Conservation (phyloP, 2,888 invertebrate genomes). For the Chrysolina haemoptera region DNA sequence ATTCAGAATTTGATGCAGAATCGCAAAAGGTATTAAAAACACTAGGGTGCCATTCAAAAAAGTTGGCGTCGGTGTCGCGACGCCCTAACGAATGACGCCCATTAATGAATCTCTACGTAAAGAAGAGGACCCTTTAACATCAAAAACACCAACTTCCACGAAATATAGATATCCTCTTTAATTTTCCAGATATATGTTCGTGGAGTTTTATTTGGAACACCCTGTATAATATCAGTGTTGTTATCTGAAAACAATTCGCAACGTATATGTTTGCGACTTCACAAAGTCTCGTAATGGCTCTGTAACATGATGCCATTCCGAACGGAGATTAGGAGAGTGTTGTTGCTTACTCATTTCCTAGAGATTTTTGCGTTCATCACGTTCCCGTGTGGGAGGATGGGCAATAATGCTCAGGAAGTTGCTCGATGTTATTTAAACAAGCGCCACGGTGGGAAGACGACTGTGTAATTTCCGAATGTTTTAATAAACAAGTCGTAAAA, state of each 20-base stretch:
- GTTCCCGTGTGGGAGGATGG: not conserved
- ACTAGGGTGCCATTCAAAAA: no score
- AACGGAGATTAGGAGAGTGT: not conserved
- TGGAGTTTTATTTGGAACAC: no score
- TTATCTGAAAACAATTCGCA: slow-evolving; percentile 1
- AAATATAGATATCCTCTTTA: no score
- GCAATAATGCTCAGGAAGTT: slow-evolving; percentile 17
- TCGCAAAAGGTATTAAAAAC: no score
- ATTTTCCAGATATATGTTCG: no score
- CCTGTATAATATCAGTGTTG: not conserved
- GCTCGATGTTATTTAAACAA: slow-evolving; percentile 8
- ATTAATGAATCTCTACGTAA: no score
- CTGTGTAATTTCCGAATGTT: slow-evolving; percentile 1
- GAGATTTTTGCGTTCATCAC: slow-evolving; percentile 16
- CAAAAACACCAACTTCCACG: no score
- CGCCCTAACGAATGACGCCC: no score
- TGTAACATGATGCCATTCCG: not conserved
- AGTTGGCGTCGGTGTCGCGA: no score
- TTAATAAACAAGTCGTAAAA: not conserved
- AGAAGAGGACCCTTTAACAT: no score
- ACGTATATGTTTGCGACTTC: not conserved
- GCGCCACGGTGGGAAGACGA: slow-evolving; percentile 13
- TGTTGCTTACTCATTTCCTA: slow-evolving; percentile 18
- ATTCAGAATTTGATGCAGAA: no score
- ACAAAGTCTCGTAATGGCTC: slow-evolving; percentile 10